These are phyloP conservation scores for Ornithoptera alexandrae DNA, from an alignment of 2,888 invertebrate species.

Conservation along the genomic window DNA sequence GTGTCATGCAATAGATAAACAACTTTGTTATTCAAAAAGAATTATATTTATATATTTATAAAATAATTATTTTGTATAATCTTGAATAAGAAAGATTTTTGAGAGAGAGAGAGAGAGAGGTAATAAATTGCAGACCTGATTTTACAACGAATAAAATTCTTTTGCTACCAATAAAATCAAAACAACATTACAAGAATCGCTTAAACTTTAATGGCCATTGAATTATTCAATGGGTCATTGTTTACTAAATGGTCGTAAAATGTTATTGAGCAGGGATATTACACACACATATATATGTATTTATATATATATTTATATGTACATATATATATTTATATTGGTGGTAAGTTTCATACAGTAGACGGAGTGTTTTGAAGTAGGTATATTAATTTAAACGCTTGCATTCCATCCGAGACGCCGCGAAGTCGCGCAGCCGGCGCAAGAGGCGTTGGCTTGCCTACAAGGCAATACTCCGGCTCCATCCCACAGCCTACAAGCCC, in stretches of 20 bases:
- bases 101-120: too few species aligned
- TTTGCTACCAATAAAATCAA: conserved; percentile 11
- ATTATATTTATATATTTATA: too few species aligned
- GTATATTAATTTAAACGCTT: conserved; percentile 31
- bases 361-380: conserved; percentile 28
- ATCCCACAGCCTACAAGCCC: conserved; percentile 56
- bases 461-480: conserved; percentile 37
- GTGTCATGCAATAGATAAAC: too few species aligned
- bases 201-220: conserved; percentile 16
- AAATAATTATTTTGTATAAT: too few species aligned
- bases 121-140: too few species aligned
- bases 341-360: conserved; percentile 20
- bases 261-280: conserved; percentile 18
- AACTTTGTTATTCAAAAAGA: too few species aligned
- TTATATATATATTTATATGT: too few species aligned
- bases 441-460: conserved; percentile 42
- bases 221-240: conserved; percentile 20
- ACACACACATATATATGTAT: too few species aligned
- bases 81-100: too few species aligned
- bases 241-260: conserved; percentile 21
- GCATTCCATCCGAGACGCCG: conserved; percentile 35
- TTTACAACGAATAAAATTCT: too few species aligned
- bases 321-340: not conserved
- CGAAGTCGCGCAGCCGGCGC: conserved; percentile 44
- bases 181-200: conserved; percentile 4